phyloP scores from a whole-genome alignment of 2,888 invertebrate genomes.

The Orchestes rusci region DNA sequence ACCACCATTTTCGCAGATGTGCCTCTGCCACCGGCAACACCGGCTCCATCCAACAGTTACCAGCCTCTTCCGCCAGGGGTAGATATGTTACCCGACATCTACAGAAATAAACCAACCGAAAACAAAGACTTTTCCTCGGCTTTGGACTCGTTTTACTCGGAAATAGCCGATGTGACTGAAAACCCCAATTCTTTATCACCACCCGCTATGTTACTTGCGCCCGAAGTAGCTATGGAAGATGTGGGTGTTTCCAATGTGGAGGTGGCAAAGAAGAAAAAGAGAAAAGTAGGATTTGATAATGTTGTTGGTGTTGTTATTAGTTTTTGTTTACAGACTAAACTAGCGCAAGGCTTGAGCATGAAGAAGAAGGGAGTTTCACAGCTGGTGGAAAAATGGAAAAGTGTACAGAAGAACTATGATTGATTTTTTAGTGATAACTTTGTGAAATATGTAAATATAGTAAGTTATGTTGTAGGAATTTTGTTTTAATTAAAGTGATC shows the following conservation, averaged over 20 bases:
- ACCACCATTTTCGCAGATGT: conserved; percentile 28
- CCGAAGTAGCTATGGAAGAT: neutral
- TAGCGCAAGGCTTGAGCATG: conserved; percentile 52
- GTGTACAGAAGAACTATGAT: conserved; percentile 46
- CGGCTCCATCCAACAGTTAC: conserved; percentile 21
- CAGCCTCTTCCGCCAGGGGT: conserved; percentile 52
- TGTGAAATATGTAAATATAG: no score
- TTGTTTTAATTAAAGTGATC: no score
- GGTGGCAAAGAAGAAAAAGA: conserved; percentile 42
- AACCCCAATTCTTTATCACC: conserved; percentile 28
- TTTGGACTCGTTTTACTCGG: conserved; percentile 54
- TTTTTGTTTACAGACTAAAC: conserved; percentile 45
- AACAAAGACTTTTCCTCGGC: conserved; percentile 38
- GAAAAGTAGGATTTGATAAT: conserved; percentile 25
- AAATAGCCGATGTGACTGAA: conserved; percentile 50
- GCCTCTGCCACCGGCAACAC: conserved; percentile 27
- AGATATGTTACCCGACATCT: conserved; percentile 43
- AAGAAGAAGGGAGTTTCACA: conserved; percentile 64
- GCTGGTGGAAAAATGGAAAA: conserved; percentile 66
- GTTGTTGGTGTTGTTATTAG: neutral
- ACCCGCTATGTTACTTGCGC: conserved; percentile 1
- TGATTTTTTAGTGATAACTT: no score
- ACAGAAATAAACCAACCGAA: no score
- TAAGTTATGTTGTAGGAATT: no score
- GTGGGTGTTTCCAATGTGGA: conserved; percentile 25